Percentiles rank a stretch among this genome's conserved stretches.
Evolutionary conservation across 2,888 invertebrate species (phyloP).

Genomic region (Acanthacorydalis orientalis): DNA sequence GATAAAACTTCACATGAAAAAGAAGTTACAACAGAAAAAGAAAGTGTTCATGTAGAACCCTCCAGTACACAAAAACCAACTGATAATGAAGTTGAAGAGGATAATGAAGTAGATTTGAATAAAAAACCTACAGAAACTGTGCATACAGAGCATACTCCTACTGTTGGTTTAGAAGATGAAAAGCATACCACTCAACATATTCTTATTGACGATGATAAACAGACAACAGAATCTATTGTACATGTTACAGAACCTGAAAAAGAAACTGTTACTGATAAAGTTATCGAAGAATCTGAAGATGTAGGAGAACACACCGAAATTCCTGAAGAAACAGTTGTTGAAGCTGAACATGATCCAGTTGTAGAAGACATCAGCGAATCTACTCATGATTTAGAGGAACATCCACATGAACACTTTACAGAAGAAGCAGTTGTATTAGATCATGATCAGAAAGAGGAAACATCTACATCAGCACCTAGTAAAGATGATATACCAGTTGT

Average conservation of each 20-base stretch:
- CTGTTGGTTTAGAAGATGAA: no score
- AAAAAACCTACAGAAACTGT: background rate
- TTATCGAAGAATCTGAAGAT: no score
- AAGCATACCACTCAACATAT: no score
- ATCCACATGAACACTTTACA: conserved; percentile 1
- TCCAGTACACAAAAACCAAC: background rate
- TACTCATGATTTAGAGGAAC: background rate
- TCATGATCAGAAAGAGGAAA: conserved; percentile 4
- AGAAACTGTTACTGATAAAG: background rate
- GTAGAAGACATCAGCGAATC: no score
- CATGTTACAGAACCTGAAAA: no score
- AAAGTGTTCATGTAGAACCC: background rate
- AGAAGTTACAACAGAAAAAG: conserved; percentile 1
- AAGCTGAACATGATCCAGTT: no score
- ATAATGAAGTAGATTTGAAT: background rate
- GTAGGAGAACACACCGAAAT: background rate
- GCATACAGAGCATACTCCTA: background rate
- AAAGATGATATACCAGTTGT: background rate
- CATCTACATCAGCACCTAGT: conserved; percentile 6
- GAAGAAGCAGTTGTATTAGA: conserved; percentile 4
- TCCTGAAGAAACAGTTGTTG: background rate
- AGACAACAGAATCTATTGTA: no score
- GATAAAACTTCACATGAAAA: conserved; percentile 5
- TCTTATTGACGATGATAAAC: no score
- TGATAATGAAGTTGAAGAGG: background rate